Evolutionary conservation across 2,888 invertebrate genomes (phyloP).

Genomic region (Hemicrepidius hirtus): DNA sequence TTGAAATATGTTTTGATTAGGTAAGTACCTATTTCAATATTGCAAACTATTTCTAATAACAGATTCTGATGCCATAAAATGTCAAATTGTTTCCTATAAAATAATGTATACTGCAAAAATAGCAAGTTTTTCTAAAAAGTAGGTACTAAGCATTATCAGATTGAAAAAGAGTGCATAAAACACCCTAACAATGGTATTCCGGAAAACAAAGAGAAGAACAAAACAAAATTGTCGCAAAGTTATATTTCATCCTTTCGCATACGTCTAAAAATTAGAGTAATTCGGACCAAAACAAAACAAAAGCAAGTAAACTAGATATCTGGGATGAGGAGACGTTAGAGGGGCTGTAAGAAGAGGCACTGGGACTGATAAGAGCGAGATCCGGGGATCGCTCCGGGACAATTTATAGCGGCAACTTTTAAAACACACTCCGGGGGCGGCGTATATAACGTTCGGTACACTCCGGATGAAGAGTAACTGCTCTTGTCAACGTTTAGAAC

Average conservation of each 20-base stretch:
- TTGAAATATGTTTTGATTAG: no score
- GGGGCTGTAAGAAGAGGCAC: constrained; percentile 68
- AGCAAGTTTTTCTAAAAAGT: no score
- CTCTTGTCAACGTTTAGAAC: constrained; percentile 55
- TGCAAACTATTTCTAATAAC: no score
- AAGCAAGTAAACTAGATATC: constrained; percentile 55
- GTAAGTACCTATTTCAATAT: no score
- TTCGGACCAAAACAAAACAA: constrained; percentile 54
- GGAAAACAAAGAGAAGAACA: background rate
- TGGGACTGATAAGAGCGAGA: constrained; percentile 71
- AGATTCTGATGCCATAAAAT: no score
- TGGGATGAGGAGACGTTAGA: constrained; percentile 57
- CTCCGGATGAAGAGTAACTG: constrained; percentile 61
- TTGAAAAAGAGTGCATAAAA: background rate
- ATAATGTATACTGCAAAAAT: no score
- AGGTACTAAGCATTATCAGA: no score
- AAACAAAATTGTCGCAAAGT: constrained; percentile 2
- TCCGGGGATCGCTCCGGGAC: constrained; percentile 72
- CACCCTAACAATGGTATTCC: background rate
- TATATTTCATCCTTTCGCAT: constrained; percentile 34
- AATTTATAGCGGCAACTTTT: constrained; percentile 73
- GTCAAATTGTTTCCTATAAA: no score
- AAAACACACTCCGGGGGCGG: constrained; percentile 72
- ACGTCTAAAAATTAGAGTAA: constrained; percentile 48
- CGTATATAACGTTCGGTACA: constrained; percentile 71